A percentile compares a stretch with the other conserved stretches of the same genome.
Evolutionary conservation across 2,888 invertebrate species (phyloP).

Genomic region (Xylota segnis): DNA sequence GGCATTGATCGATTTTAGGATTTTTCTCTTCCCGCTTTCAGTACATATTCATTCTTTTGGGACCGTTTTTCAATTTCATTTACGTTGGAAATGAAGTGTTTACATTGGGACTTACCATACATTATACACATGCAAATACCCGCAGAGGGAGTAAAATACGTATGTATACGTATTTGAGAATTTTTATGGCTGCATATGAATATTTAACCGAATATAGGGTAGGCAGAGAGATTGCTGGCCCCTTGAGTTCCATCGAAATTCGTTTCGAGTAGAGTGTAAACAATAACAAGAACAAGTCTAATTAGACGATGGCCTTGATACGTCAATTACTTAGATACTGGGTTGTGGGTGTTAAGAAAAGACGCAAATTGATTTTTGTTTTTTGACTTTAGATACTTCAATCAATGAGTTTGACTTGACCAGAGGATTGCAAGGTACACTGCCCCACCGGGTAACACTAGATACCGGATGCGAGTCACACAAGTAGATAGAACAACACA

Average conservation of each 20-base stretch:
- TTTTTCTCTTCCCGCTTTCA: conserved; percentile 1
- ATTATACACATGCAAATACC: conserved; percentile 16
- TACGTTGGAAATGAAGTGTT: conserved; percentile 27
- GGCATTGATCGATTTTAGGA: conserved; percentile 54
- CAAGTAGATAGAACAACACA: too few species aligned
- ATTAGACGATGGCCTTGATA: too few species aligned
- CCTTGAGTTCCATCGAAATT: not conserved
- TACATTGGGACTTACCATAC: conserved; percentile 12
- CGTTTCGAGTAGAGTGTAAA: not conserved
- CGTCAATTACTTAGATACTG: too few species aligned
- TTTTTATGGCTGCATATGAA: conserved; percentile 37
- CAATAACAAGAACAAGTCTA: too few species aligned
- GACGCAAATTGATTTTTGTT: too few species aligned
- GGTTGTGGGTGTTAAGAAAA: too few species aligned
- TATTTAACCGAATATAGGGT: conserved; percentile 22
- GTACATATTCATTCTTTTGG: conserved; percentile 2
- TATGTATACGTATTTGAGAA: not conserved
- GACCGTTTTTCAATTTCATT: conserved; percentile 24
- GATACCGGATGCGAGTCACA: too few species aligned
- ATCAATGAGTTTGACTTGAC: too few species aligned
- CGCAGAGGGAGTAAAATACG: not conserved
- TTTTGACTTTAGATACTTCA: too few species aligned
- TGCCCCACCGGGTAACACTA: too few species aligned
- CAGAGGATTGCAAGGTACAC: too few species aligned
- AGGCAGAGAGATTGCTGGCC: not conserved